Evolutionary conservation across 2,888 invertebrate genomes (phyloP).

Genomic region (Drosophila silvestris): DNA sequence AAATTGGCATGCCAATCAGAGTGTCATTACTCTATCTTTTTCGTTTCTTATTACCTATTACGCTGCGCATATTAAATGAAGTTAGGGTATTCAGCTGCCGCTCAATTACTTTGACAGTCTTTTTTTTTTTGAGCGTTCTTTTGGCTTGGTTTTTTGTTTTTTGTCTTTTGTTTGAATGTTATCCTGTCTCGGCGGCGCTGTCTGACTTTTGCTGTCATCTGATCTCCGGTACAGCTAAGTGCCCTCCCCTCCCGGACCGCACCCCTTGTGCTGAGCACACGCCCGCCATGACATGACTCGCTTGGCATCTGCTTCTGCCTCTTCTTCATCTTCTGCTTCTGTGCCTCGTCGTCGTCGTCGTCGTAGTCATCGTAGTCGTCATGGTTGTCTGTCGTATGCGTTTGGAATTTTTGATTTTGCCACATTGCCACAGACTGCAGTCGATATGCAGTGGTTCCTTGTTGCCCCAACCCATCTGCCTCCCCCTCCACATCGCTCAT

Average conservation of each 20-base stretch:
- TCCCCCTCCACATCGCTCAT: neutral
- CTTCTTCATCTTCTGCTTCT: conserved; percentile 12
- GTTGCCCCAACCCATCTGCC: conserved; percentile 3
- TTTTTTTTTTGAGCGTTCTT: conserved; percentile 23
- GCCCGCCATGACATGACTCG: conserved; percentile 68
- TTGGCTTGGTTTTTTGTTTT: neutral
- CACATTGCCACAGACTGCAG: conserved; percentile 71
- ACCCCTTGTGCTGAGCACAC: conserved; percentile 23
- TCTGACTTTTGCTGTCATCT: conserved; percentile 73
- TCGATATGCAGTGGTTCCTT: conserved; percentile 61
- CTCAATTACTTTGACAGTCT: conserved; percentile 5
- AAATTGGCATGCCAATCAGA: neutral
- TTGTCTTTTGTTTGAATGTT: conserved; percentile 44
- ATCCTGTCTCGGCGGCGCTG: conserved; percentile 63
- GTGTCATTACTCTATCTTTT: neutral
- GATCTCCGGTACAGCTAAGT: conserved; percentile 77
- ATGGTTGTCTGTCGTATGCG: conserved; percentile 78
- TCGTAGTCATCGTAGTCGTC: conserved; percentile 54
- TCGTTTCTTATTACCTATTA: neutral
- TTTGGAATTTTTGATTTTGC: conserved; percentile 83
- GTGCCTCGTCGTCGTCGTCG: conserved; percentile 59
- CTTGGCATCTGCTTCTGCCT: conserved; percentile 8
- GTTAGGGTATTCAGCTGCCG: conserved; percentile 33
- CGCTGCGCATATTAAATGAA: neutral
- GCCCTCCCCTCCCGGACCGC: conserved; percentile 13